A percentile compares a stretch with the other conserved stretches of the same genome.
Evolutionary conservation across 2,113 vertebrate species (phyloP).

Genomic region (Orcinus orca): DNA sequence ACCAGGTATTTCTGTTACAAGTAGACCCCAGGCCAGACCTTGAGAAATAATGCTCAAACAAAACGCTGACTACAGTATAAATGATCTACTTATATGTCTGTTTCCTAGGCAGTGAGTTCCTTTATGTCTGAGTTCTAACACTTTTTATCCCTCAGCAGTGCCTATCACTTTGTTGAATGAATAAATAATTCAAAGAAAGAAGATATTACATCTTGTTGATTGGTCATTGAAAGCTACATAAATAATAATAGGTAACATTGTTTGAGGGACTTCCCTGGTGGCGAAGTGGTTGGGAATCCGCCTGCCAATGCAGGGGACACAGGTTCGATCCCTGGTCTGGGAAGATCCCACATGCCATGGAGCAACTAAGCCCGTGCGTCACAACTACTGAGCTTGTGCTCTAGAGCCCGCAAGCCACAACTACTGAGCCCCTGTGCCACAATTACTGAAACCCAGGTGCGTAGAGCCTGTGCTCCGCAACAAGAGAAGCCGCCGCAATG

Average conservation of each 20-base stretch:
- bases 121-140: neutral
- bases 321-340: no score
- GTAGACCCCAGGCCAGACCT: neutral
- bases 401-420: no score
- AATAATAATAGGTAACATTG: conserved; percentile 1
- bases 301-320: no score
- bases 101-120: neutral
- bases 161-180: neutral
- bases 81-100: neutral
- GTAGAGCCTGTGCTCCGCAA: no score
- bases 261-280: neutral
- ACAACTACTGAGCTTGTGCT: no score
- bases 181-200: conserved; percentile 23
- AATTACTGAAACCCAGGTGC: no score
- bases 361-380: no score
- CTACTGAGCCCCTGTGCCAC: no score
- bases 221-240: neutral
- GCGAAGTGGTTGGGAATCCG: no score
- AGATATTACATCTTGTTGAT: neutral
- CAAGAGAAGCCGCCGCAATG: no score
- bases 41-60: neutral
- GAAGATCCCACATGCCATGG: no score
- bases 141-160: neutral
- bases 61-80: neutral
- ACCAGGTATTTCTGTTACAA: neutral